Evolutionary conservation across 30 jellyfish, hydroid and myxozoan species (phyloP).

Genomic region (Hydra vulgaris): DNA sequence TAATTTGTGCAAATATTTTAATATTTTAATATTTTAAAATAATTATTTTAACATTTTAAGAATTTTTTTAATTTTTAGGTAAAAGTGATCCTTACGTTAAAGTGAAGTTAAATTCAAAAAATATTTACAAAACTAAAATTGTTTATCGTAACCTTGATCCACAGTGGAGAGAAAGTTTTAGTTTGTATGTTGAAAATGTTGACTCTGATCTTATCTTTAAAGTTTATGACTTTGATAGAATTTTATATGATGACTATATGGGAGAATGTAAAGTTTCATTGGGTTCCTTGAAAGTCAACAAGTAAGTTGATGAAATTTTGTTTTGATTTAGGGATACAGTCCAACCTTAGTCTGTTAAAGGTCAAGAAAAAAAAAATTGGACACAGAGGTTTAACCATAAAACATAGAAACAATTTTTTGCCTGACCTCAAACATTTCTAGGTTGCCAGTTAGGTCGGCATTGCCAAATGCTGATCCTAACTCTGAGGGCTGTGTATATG

Average conservation of each 20-base stretch:
- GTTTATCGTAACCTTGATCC: slow-evolving; percentile 70
- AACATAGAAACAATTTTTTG: too few species aligned
- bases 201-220: slow-evolving; percentile 61
- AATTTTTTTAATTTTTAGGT: slow-evolving; percentile 30
- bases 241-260: slow-evolving; percentile 83
- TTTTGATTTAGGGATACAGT: too few species aligned
- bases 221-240: slow-evolving; percentile 84
- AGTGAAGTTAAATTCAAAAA: slow-evolving; percentile 65
- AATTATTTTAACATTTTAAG: too few species aligned
- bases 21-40: too few species aligned
- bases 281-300: slow-evolving; percentile 53
- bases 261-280: slow-evolving; percentile 64
- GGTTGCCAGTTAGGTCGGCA: too few species aligned
- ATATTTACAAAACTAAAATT: slow-evolving; percentile 67
- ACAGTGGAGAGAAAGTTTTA: slow-evolving; percentile 74
- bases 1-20: too few species aligned
- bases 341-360: too few species aligned
- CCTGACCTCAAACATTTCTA: too few species aligned
- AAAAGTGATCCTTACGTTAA: slow-evolving; percentile 95
- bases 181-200: slow-evolving; percentile 56
- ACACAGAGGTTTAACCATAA: too few species aligned
- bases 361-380: too few species aligned
- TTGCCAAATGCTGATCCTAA: too few species aligned
- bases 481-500: too few species aligned
- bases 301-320: slow-evolving; percentile 33